Base-by-base conservation (phyloP, 2,888 invertebrate genomes). In the Drosophila trichaetosa region DNA sequence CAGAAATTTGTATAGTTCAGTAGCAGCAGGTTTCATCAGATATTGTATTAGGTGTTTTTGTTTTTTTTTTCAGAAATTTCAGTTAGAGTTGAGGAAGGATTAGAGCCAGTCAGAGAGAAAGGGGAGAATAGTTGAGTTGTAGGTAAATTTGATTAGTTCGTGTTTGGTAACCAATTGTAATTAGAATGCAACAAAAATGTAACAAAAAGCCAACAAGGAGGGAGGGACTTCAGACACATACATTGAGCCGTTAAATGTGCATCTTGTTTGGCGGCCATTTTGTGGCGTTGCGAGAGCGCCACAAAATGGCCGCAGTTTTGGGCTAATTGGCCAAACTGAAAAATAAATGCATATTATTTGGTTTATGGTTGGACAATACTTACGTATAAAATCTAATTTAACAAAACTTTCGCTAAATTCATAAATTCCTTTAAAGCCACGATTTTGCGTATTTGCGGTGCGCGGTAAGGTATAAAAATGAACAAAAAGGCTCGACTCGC, bases 351-450 rank as follows among this genome's bases (percentile, higher is more conserved):
- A 76, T 27, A 78, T 73, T 63, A 71, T 58, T 56, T 33, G 49
- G n/a, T 46, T 40, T 36, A 48, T 51, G 27, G 31, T 51, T 36
- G 10, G 8, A 11, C 34, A 56, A 67, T 91, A 93, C 93, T 93
- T 91, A 93, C 93, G 93, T 93, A 93, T 93, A 95, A 95, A 94
- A 97, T 98, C 98, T 95, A 99, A 95, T 95, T 98, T 98, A 94
- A 99, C 99, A 95, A 99, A 99, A 94, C 97, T 96, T 94, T 98
- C 97, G 91, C 99, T 99, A 95, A 99, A 99, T 95, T 99, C 98
- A 94, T 98, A 99, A 94, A 98, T 98, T 93, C 98, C 99, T 94
- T 98, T 98, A 95, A 99, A 99, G 93, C 99, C 99, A 93, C 99
- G 96, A 94, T 99, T 99, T 94, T 99, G 98, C 88, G 98, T 97